A percentile compares a stretch with the other conserved stretches of the same genome.
These are phyloP conservation scores for Teinopalpus imperialis DNA, from an alignment of 2,888 invertebrate species.

Conservation along the genomic window DNA sequence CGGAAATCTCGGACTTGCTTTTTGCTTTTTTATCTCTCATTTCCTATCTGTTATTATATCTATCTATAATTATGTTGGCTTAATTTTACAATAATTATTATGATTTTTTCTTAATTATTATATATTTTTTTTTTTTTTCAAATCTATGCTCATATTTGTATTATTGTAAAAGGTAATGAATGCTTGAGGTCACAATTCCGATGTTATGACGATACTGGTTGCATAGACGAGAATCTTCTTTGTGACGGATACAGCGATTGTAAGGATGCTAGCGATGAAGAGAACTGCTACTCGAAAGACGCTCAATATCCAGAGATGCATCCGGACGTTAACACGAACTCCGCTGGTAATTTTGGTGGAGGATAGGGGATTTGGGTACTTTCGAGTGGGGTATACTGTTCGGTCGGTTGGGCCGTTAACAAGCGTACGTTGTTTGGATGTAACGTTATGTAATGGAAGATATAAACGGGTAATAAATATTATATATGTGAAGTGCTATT, in stretches of 20 bases:
- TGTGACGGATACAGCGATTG: slow-evolving; percentile 85
- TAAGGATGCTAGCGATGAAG: slow-evolving; percentile 84
- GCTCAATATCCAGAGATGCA: slow-evolving; percentile 49
- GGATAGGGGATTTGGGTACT: background rate
- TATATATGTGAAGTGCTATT: too few species aligned
- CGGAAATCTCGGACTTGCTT: slow-evolving; percentile 28
- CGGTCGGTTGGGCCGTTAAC: background rate
- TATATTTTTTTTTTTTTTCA: slow-evolving; percentile 39
- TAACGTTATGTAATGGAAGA: background rate
- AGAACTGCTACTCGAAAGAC: slow-evolving; percentile 75
- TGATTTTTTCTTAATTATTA: slow-evolving; percentile 16
- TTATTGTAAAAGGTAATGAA: slow-evolving; percentile 66
- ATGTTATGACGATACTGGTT: slow-evolving; percentile 82
- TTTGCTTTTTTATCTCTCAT: slow-evolving; percentile 6
- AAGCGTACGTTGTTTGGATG: background rate
- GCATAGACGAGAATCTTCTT: slow-evolving; percentile 78
- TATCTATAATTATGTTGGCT: slow-evolving; percentile 8
- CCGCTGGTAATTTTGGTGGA: slow-evolving; percentile 41
- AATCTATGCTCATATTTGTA: too few species aligned
- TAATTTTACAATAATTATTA: slow-evolving; percentile 8
- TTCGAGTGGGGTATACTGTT: background rate
- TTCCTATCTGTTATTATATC: slow-evolving; percentile 17
- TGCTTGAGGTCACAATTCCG: slow-evolving; percentile 72
- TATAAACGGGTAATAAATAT: too few species aligned
- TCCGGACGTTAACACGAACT: slow-evolving; percentile 32